Evolutionary conservation across 2,888 invertebrate genomes (phyloP), one percentile per base, ranked within the genome.

Genomic region (Camponotus fellah): DNA sequence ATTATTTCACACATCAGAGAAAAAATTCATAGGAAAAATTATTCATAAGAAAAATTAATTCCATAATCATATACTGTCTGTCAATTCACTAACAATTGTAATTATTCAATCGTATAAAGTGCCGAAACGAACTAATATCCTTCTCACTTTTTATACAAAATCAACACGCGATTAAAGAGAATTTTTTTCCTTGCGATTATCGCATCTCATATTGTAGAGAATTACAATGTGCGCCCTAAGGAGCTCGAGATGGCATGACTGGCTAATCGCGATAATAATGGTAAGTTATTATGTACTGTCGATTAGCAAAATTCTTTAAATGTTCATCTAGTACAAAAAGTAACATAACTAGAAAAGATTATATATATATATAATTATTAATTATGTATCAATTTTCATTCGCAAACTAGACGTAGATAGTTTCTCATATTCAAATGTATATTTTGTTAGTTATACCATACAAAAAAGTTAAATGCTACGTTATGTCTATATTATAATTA

Each of bases 221-320:
- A 76, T 76, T 76, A 66, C 37, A 32, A 26, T 17, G 53, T 17
- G 12, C 49, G 17, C 37, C 34, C 37, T 8, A 66, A 53, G 53
- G 12, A 37, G 56, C 65, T 37, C 58, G 66, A 58, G 64, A 69
- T 68, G 40, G 14, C 4, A 43, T 1, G 43, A 64, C 72, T 34
- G 74, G 72, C 56, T 87, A 85, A 87, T 87, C 80, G 53, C 46
- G 37, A 37, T 66, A 79, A 77, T 74, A 75, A 84, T 72, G 46
- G 49, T 56, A 34, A 53, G 37, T 53, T 76, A 65, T 71, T 46
- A 64, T 69, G 34, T 32, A 46, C 34, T 46, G 26, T 72, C 37
- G 80, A 46, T 21, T n/a, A 40, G 72, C 43, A 77, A 58, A 82
- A 82, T 34, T 84, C 21, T 26, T 26, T 26, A 26, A 26, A 26